These are phyloP conservation scores for Acanthiza pusilla DNA, from an alignment of 2,797 vertebrate species.

Conservation along the genomic window DNA sequence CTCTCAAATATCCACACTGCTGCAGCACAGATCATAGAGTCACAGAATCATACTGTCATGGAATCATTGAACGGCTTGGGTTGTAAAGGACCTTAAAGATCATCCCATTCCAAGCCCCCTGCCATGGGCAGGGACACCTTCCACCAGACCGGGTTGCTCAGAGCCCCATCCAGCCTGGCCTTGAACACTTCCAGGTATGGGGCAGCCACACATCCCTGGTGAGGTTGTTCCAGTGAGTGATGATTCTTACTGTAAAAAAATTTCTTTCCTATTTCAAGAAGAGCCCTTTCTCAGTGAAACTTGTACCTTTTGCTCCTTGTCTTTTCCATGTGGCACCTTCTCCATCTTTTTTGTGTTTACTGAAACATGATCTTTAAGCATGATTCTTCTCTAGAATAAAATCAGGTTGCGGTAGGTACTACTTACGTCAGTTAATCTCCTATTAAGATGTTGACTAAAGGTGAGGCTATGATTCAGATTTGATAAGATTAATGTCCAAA, in stretches of 20 bases:
- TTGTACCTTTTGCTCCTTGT: not conserved
- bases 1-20: not conserved
- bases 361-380: not conserved
- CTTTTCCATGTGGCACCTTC: not conserved
- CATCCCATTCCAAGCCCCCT: rapidly evolving
- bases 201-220: not conserved
- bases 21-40: not conserved
- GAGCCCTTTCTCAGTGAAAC: not conserved
- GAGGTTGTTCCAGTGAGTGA: not conserved
- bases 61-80: not conserved
- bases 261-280: not conserved
- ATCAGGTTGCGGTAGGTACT: not conserved
- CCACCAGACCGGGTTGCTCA: too few relatives aligned
- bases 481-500: not conserved
- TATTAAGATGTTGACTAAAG: not conserved
- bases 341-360: not conserved
- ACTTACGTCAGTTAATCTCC: not conserved
- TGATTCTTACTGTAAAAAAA: not conserved
- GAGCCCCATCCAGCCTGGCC: too few relatives aligned
- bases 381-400: not conserved
- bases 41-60: not conserved
- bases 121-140: not conserved
- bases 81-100: not conserved
- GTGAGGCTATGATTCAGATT: not conserved
- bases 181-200: too few relatives aligned